Percentiles rank a stretch among this genome's conserved stretches.
Evolutionary conservation across 1,140 invertebrate genomes (phyloP).

Genomic region (Liolophura sinensis): DNA sequence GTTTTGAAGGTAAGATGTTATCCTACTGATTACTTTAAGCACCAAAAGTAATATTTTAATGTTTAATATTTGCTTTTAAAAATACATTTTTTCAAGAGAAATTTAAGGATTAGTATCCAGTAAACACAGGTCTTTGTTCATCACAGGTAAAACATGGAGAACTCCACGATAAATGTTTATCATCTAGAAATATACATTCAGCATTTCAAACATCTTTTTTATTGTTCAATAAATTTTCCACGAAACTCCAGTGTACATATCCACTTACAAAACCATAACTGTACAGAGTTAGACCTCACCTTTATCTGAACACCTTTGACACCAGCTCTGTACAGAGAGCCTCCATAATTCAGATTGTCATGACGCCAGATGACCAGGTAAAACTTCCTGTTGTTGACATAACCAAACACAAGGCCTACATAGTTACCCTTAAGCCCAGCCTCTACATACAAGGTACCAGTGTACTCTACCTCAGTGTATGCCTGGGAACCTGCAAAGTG

Average conservation of each 20-base stretch:
- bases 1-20: no score
- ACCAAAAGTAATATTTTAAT: no score
- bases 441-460: conserved; percentile 91
- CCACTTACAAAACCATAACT: conserved; percentile 6
- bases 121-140: no score
- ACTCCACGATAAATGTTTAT: no score
- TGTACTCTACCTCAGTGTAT: conserved; percentile 91
- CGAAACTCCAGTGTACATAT: background rate
- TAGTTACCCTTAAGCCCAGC: conserved; percentile 91
- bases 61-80: no score
- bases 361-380: conserved; percentile 97
- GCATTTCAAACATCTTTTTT: background rate
- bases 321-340: conserved; percentile 19
- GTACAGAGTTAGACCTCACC: conserved; percentile 53
- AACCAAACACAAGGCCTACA: conserved; percentile 85
- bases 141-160: no score
- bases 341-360: conserved; percentile 58
- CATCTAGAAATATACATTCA: no score
- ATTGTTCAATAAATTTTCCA: background rate
- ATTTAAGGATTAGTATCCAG: no score
- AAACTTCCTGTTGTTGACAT: conserved; percentile 88
- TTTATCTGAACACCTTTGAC: conserved; percentile 82
- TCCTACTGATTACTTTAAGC: no score
- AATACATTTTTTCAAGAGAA: no score
- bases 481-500: conserved; percentile 69